Conservation (phyloP, 64 coral and sea anemone species). For the Pocillopora verrucosa region DNA sequence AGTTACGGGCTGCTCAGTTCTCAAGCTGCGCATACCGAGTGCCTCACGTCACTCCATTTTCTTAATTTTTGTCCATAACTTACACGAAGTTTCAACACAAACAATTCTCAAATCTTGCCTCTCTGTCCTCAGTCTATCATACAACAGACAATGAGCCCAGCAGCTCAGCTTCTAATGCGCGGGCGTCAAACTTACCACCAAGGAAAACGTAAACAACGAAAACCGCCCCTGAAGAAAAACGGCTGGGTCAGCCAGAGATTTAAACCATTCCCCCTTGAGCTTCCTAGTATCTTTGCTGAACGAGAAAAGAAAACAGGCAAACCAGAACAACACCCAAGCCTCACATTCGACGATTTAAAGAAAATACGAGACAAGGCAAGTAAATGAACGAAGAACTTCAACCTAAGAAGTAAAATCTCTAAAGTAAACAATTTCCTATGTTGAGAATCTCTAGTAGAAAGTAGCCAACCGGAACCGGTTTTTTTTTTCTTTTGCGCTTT, state of each 20-base stretch:
- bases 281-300: constrained; percentile 43
- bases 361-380: constrained; percentile 84
- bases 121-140: no score
- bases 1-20: no score
- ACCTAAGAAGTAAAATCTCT: no score
- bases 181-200: not conserved
- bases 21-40: no score
- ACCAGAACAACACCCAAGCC: constrained; percentile 6
- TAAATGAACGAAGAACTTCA: not conserved
- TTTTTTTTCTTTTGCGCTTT: not conserved
- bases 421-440: no score
- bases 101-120: no score
- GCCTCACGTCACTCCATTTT: no score
- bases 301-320: constrained; percentile 36
- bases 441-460: no score
- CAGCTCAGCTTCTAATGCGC: not conserved
- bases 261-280: constrained; percentile 64
- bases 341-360: constrained; percentile 82
- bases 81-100: no score
- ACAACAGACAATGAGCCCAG: not conserved
- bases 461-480: not conserved
- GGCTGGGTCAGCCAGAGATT: constrained; percentile 84
- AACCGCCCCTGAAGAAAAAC: constrained; percentile 16
- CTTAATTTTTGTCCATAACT: no score
- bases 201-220: not conserved